Conservation (phyloP, 2,888 invertebrate species). For the Megalurothrips usitatus region DNA sequence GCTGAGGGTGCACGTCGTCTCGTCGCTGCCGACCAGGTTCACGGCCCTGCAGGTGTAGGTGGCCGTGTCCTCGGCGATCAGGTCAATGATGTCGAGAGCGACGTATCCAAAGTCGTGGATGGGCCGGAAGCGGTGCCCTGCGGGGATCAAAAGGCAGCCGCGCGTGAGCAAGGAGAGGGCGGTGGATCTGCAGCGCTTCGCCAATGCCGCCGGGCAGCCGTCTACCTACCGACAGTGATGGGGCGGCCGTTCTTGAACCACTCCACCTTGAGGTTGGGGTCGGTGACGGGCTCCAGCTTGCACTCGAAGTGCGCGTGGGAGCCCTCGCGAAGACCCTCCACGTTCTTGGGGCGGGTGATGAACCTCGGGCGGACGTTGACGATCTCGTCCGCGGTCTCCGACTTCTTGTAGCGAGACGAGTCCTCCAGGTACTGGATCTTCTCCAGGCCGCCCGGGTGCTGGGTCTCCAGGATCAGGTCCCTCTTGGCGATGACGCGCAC, state of each 20-base stretch:
- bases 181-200: background rate
- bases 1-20: slow-evolving; percentile 67
- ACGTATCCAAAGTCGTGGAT: slow-evolving; percentile 99
- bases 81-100: slow-evolving; percentile 90
- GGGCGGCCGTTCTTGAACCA: slow-evolving; percentile 96
- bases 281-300: slow-evolving; percentile 93
- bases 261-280: slow-evolving; percentile 92
- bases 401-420: slow-evolving; percentile 74
- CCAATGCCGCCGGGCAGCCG: background rate
- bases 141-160: too few relatives aligned
- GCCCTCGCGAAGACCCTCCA: slow-evolving; percentile 80
- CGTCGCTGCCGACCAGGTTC: slow-evolving; percentile 84
- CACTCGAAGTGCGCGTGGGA: slow-evolving; percentile 96
- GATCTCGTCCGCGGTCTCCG: slow-evolving; percentile 74
- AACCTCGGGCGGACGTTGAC: slow-evolving; percentile 80
- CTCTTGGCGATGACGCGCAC: slow-evolving; percentile 84
- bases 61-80: slow-evolving; percentile 93
- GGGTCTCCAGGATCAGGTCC: slow-evolving; percentile 80
- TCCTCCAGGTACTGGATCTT: slow-evolving; percentile 91
- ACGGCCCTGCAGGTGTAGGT: slow-evolving; percentile 90
- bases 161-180: too few relatives aligned
- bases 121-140: slow-evolving; percentile 87
- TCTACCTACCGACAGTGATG: slow-evolving; percentile 69
- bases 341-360: slow-evolving; percentile 79
- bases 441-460: slow-evolving; percentile 85